Evolutionary conservation across 2,888 invertebrate genomes (phyloP), one percentile per base, ranked within the genome.

Genomic region (Pollenia angustigena): DNA sequence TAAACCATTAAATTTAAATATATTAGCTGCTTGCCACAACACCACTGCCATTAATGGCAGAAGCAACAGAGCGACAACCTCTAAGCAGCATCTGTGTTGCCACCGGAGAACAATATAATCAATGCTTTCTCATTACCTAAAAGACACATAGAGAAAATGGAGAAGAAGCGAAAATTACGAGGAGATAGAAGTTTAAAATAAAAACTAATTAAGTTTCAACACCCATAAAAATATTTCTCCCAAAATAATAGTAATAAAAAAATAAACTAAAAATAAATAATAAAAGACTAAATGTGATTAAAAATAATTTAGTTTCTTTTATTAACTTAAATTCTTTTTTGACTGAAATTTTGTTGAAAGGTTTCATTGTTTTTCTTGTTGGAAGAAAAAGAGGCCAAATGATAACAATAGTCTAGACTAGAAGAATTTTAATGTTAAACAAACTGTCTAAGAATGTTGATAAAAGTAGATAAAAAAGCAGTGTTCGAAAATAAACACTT

Each of bases 1-100:
- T 81, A 81, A 82, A 82, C 81, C 58, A 82, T 68, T 75, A 82
- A 82, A 66, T 60, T 68, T 66, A 68, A 72, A 72, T 62, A 46
- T 71, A 62, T 62, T 71, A 71, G 32, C 46, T 72, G 16, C 4
- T 46, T 54, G 12, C 46, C 54, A 68, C 58, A 48, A 50, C n/a
- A 9, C 7, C 9, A 44, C 52, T 42, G 42, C 50, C 32, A 32
- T 6, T 32, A 32, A 32, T 32, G 6, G 32, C 32, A 32, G 32
- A 32, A 32, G 32, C 32, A 32, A 32, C 32, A 32, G 32, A 32
- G 32, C 32, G 32, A 6, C 32, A 32, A 6, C 32, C 32, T 18
- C 4, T 18, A 12, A 10, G 44, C 56, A 58, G 79, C 68, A 75
- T 16, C 54, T 71, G 69, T 56, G 69, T 52, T 12, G 52, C 75